phyloP scores from a whole-genome alignment of 2,113 vertebrate species.

The Silurus asotus region DNA sequence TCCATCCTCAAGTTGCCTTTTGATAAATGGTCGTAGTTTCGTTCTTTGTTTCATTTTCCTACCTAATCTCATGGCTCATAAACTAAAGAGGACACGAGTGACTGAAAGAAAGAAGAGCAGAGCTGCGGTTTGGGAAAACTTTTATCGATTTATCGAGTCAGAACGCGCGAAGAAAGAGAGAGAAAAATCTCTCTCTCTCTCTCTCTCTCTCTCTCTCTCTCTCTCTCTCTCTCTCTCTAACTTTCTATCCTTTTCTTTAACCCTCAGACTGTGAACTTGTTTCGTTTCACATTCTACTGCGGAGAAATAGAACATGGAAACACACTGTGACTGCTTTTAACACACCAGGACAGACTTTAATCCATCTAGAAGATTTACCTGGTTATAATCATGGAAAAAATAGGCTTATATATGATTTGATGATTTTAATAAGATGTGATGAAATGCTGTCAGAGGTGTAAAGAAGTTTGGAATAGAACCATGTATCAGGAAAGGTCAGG shows the following conservation, averaged over 20 bases:
- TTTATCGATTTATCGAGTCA: slow-evolving; percentile 58
- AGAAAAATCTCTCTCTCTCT: not conserved
- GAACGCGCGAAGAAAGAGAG: not conserved
- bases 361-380: not conserved
- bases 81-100: slow-evolving; percentile 88
- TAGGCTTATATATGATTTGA: not conserved
- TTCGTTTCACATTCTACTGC: not conserved
- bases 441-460: no score
- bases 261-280: slow-evolving; percentile 3
- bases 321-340: not conserved
- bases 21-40: slow-evolving; percentile 61
- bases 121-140: slow-evolving; percentile 58
- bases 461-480: no score
- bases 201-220: not conserved
- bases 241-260: not conserved
- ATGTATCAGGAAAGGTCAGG: no score
- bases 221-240: not conserved
- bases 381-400: not conserved
- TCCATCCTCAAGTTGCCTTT: slow-evolving; percentile 57
- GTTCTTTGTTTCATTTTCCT: slow-evolving; percentile 81
- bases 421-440: no score
- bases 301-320: not conserved
- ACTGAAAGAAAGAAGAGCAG: slow-evolving; percentile 51
- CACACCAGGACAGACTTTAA: not conserved
- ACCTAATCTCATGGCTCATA: slow-evolving; percentile 99